Evolutionary conservation across 2,888 invertebrate genomes (phyloP).

Genomic region (Dynastes grantii): DNA sequence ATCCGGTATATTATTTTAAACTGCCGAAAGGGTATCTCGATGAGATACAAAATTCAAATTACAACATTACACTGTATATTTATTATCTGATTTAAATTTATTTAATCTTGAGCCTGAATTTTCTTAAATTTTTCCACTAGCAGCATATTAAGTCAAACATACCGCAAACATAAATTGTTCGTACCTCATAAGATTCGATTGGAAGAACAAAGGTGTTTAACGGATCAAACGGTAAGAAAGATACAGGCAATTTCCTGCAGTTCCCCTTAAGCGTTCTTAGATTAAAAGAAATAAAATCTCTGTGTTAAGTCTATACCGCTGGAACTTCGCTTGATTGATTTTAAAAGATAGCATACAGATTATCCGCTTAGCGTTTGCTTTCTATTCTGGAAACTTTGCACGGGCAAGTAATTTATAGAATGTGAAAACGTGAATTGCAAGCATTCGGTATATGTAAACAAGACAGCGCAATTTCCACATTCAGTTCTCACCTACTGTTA

Average conservation of each 20-base stretch:
- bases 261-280: background rate
- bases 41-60: too few relatives aligned
- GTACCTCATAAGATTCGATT: background rate
- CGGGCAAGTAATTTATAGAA: too few relatives aligned
- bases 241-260: slow-evolving; percentile 10
- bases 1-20: too few relatives aligned
- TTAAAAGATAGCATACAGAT: background rate
- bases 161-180: background rate
- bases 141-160: background rate
- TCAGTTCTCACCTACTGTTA: background rate
- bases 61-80: too few relatives aligned
- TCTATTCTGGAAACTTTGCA: background rate
- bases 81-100: too few relatives aligned
- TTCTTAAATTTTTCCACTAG: background rate
- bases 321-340: background rate
- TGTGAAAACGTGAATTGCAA: too few relatives aligned
- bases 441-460: too few relatives aligned
- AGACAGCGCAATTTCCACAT: background rate
- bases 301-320: background rate
- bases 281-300: slow-evolving; percentile 19
- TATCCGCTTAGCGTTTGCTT: background rate
- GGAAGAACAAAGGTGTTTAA: background rate
- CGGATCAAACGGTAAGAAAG: background rate
- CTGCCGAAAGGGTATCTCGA: too few relatives aligned
- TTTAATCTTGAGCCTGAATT: background rate